Percentiles rank a stretch among this genome's conserved stretches.
phyloP scores from a whole-genome alignment of 1,140 invertebrate genomes.

The Eurosta solidaginis region DNA sequence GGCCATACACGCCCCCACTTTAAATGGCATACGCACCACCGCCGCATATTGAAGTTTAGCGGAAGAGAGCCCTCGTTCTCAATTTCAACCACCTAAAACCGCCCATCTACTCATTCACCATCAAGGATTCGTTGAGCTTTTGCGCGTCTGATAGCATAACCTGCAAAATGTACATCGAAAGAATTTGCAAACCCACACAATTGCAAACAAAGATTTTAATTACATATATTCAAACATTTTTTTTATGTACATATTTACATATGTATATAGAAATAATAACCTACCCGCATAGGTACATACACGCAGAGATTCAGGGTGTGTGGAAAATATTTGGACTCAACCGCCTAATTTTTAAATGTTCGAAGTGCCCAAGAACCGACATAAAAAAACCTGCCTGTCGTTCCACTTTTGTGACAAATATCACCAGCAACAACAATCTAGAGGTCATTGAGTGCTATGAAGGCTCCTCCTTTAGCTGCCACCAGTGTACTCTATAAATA shows the following conservation, averaged over 20 bases:
- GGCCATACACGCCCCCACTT: not conserved
- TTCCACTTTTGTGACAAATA: no score
- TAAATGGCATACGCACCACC: not conserved
- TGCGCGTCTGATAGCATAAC: not conserved
- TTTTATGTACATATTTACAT: not conserved
- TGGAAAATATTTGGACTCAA: no score
- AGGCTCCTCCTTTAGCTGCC: no score
- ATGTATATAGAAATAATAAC: not conserved
- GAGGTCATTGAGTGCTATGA: no score
- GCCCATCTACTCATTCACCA: not conserved
- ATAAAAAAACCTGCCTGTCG: no score
- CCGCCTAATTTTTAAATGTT: no score
- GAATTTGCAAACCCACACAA: conserved; percentile 3
- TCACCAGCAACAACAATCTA: no score
- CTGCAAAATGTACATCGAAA: not conserved
- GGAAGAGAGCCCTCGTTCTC: not conserved
- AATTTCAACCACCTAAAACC: conserved; percentile 2
- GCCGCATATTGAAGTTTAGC: not conserved
- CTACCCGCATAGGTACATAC: no score
- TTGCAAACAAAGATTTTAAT: not conserved
- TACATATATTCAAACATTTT: not conserved
- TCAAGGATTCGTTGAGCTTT: not conserved
- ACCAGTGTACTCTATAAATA: no score
- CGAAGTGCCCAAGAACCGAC: no score
- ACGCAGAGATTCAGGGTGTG: no score